Evolutionary conservation across 2,797 vertebrate genomes (phyloP).

Genomic region (Morus bassanus): DNA sequence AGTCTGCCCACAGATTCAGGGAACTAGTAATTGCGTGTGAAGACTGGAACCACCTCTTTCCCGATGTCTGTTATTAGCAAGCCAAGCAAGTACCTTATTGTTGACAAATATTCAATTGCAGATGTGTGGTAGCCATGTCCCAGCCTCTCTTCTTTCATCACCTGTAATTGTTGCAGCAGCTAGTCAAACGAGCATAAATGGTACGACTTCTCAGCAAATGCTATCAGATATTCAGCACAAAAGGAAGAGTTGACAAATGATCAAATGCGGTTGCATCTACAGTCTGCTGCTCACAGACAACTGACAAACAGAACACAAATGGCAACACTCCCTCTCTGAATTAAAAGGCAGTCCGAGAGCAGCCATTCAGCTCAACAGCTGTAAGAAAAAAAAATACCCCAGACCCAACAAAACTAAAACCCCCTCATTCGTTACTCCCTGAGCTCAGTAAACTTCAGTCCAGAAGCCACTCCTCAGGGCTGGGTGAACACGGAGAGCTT

Average conservation of each 20-base stretch:
- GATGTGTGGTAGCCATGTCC: not conserved
- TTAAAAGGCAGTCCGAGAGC: not conserved
- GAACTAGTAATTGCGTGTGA: not conserved
- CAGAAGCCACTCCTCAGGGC: not conserved
- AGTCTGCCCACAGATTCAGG: not conserved
- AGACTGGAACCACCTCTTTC: not conserved
- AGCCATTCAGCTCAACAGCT: not conserved
- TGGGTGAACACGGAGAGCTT: not conserved
- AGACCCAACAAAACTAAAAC: not conserved
- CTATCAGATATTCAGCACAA: conserved; percentile 18
- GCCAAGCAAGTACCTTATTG: not conserved
- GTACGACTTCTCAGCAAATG: not conserved
- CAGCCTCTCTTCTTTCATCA: not conserved
- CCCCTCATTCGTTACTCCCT: not conserved
- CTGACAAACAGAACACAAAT: not conserved
- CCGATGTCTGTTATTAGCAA: not conserved
- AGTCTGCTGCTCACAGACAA: conserved; percentile 19
- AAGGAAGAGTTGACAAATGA: conserved; percentile 41
- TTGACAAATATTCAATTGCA: conserved; percentile 31
- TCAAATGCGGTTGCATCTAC: not conserved
- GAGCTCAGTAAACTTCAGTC: not conserved
- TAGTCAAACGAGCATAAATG: not conserved
- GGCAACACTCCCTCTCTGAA: not conserved
- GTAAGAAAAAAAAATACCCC: not conserved
- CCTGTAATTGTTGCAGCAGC: conserved; percentile 21